Percentiles rank a stretch among this genome's conserved stretches.
Evolutionary conservation across 1,140 invertebrate species (phyloP).

Genomic region (Drosophila orena): DNA sequence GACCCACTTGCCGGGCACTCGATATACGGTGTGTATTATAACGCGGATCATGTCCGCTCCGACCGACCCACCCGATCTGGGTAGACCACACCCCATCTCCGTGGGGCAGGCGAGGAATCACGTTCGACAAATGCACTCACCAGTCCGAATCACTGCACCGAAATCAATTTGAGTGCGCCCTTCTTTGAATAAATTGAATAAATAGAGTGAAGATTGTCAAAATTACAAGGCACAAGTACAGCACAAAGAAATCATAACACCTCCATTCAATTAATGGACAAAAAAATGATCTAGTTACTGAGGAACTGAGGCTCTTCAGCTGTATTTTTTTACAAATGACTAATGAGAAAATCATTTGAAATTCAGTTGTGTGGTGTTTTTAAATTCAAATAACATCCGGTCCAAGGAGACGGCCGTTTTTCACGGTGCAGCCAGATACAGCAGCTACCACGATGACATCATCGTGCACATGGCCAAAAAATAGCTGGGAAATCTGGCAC

Average conservation of each 20-base stretch:
- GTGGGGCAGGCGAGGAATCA: background rate
- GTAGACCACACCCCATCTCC: conserved; percentile 1
- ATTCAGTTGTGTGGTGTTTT: too few species aligned
- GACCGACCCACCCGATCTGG: background rate
- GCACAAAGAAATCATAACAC: too few species aligned
- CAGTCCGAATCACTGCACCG: background rate
- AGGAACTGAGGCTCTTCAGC: too few species aligned
- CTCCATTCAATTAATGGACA: too few species aligned
- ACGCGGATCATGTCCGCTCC: conserved; percentile 15
- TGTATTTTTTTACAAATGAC: too few species aligned
- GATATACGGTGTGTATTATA: background rate
- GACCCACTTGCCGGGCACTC: conserved; percentile 16
- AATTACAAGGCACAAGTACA: too few species aligned
- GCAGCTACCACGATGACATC: conserved; percentile 22
- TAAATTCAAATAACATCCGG: background rate
- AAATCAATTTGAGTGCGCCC: too few species aligned
- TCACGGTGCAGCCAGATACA: background rate
- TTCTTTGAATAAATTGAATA: background rate
- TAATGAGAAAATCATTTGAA: too few species aligned
- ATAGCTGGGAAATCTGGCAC: conserved; percentile 26
- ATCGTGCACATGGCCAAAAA: conserved; percentile 26
- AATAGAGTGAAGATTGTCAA: background rate
- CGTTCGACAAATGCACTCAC: conserved; percentile 11
- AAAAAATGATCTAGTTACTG: too few species aligned
- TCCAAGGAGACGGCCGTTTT: background rate